Base-by-base conservation (phyloP, 2,888 invertebrate genomes). In the Tenthredo distinguenda region DNA sequence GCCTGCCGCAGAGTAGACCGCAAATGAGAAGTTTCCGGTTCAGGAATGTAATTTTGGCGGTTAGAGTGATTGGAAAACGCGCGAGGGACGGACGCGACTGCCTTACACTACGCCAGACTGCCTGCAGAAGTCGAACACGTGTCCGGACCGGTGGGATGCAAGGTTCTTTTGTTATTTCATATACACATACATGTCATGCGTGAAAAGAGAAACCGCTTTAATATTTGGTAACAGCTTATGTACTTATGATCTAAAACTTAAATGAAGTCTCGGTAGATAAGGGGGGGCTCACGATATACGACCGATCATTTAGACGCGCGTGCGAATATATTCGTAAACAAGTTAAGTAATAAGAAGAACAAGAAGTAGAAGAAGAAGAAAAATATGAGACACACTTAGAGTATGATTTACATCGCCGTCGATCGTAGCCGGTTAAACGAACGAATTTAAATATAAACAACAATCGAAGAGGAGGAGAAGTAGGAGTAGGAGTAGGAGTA, bases 11-110 rank as follows among this genome's bases (percentile, higher is more conserved):
- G 12, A 62, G 79, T 43, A 68, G 68, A 83, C 82, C 82, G 47
- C 82, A 68, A 68, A 83, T 68, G 65, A 83, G 31, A n/a, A 47
- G 31, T 47, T 55, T 83, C 82, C 82, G 82, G 82, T 83, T 68
- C 40, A 34, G 31, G 31, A 68, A 68, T 37, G 82, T 83, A 40
- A 65, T 68, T 83, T 83, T 68, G 82, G 68, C 82, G 82, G 82
- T 83, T 83, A 21, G 68, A 65, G 15, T 31, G 65, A 83, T 83
- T 47, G 43, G 68, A 83, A 83, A 68, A 81, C 72, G 43, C 72
- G 40, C 15, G 40, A n/a, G 40, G 21, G 72, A 10, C 65, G 37
- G 43, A 21, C n/a, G 21, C 40, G 40, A 10, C 31, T 26, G 31
- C 65, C 26, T 12, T 1, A 15, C 68, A 15, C 34, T 6, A 34